A percentile compares a stretch with the other conserved stretches of the same genome.
phyloP scores from a whole-genome alignment of 2,888 invertebrate species.

The Gnatocerus cornutus region DNA sequence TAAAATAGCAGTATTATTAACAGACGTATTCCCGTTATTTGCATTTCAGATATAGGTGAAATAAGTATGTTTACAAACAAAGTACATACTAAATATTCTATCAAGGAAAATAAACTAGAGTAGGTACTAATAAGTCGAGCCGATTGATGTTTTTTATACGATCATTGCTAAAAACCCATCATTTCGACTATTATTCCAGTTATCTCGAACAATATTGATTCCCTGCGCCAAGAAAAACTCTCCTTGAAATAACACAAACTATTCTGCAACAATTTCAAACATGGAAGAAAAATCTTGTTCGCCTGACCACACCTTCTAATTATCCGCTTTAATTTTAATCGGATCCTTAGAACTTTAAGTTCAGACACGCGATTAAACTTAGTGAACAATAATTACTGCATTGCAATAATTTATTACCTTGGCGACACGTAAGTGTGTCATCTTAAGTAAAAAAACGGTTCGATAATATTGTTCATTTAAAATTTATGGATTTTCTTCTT shows the following conservation, averaged over 20 bases:
- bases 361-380: conserved; percentile 21
- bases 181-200: too few species aligned
- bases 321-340: conserved; percentile 23
- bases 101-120: background rate
- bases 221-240: too few species aligned
- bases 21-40: background rate
- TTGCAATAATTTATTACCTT: background rate
- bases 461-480: background rate
- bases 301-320: conserved; percentile 18
- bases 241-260: too few species aligned
- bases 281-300: background rate
- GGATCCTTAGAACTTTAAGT: background rate
- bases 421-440: background rate
- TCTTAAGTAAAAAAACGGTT: background rate
- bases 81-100: background rate
- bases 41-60: background rate
- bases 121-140: background rate
- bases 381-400: conserved; percentile 2
- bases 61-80: background rate
- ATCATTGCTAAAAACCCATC: background rate
- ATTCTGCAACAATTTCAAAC: too few species aligned
- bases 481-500: background rate
- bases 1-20: background rate
- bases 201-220: too few species aligned
- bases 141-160: background rate